phyloP scores from a whole-genome alignment of 2,888 invertebrate species.

The Tiliacea citrago region DNA sequence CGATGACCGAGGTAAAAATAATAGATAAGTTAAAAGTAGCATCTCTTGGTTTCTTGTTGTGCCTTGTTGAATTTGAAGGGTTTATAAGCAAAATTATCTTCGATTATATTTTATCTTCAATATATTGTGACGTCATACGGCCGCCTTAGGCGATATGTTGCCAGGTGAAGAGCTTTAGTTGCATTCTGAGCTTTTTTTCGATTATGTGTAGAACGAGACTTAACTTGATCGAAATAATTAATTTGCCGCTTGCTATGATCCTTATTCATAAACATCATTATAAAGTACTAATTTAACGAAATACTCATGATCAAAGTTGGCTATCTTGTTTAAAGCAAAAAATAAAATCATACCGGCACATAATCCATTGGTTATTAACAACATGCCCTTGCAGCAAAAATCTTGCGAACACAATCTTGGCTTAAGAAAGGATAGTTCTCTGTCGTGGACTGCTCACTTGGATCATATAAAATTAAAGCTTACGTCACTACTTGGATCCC shows the following conservation, averaged over 20 bases:
- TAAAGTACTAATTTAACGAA: constrained; percentile 10
- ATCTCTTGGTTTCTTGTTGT: background rate
- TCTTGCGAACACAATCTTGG: too few species aligned
- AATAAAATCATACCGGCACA: too few species aligned
- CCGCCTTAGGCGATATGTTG: background rate
- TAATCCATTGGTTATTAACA: too few species aligned
- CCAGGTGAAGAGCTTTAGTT: background rate
- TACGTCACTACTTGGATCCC: too few species aligned
- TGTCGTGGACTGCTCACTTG: too few species aligned
- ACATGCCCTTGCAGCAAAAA: too few species aligned
- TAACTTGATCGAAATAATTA: background rate
- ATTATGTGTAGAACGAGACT: background rate
- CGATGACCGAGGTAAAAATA: background rate
- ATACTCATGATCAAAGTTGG: constrained; percentile 13
- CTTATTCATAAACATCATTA: constrained; percentile 23
- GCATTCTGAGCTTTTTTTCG: too few species aligned
- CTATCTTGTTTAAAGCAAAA: too few species aligned
- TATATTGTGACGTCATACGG: too few species aligned
- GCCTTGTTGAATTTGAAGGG: background rate
- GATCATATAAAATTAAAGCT: too few species aligned
- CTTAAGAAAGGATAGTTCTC: too few species aligned
- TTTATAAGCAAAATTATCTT: background rate
- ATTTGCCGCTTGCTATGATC: background rate
- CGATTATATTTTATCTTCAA: constrained; percentile 4
- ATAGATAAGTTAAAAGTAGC: background rate